Evolutionary conservation across 2,113 vertebrate genomes (phyloP).

Genomic region (Leptosomus discolor): DNA sequence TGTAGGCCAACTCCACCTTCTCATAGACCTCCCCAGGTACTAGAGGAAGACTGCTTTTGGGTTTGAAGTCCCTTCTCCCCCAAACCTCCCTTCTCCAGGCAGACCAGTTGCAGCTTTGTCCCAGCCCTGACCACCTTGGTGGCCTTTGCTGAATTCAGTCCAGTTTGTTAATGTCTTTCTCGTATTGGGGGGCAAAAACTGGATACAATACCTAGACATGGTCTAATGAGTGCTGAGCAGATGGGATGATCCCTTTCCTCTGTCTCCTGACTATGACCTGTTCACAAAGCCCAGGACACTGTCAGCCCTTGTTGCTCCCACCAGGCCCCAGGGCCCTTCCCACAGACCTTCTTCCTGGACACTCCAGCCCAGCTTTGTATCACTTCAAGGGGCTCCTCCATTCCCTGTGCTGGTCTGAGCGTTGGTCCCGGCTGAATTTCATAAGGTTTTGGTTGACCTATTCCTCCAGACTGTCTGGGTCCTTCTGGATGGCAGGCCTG

Average conservation of each 20-base stretch:
- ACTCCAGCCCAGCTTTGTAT: too few species aligned
- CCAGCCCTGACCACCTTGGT: neutral
- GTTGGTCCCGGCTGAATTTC: neutral
- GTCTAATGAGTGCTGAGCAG: neutral
- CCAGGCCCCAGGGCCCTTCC: neutral
- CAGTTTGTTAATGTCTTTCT: neutral
- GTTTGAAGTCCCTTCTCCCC: neutral
- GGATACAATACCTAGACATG: neutral
- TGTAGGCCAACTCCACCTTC: neutral
- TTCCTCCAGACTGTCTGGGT: neutral
- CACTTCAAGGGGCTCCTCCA: neutral
- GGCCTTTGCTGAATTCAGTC: neutral
- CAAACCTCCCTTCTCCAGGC: neutral
- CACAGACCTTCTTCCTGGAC: neutral
- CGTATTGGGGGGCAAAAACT: neutral
- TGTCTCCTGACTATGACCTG: neutral
- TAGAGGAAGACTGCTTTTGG: neutral
- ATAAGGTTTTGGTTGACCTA: neutral
- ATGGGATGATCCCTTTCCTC: neutral
- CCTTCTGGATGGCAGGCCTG: neutral
- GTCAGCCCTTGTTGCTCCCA: neutral
- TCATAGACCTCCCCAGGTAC: neutral
- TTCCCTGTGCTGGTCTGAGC: neutral
- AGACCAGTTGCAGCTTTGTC: neutral
- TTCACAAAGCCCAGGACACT: neutral